Evolutionary conservation across 1,140 invertebrate species (phyloP).

Genomic region (Glossosoma conforme): DNA sequence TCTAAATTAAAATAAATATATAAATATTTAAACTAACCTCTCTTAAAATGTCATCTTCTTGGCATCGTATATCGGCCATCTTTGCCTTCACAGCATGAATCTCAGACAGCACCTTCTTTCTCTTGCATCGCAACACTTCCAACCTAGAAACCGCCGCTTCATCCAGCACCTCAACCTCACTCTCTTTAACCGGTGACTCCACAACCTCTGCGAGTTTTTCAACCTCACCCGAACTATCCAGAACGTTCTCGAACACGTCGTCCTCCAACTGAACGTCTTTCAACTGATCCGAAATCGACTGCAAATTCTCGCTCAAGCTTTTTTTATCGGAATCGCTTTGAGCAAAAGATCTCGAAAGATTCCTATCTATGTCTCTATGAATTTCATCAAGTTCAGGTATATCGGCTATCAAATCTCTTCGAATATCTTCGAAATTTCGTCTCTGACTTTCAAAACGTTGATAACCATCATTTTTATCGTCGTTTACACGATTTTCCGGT

Average conservation of each 20-base stretch:
- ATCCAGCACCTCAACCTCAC: background rate
- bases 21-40: conserved; percentile 55
- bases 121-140: conserved; percentile 53
- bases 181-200: conserved; percentile 3
- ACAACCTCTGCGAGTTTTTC: background rate
- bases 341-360: conserved; percentile 11
- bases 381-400: conserved; percentile 49
- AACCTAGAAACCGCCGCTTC: conserved; percentile 36
- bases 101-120: conserved; percentile 50
- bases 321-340: conserved; percentile 23
- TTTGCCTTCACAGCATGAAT: conserved; percentile 66
- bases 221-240: too few species aligned
- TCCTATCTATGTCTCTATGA: conserved; percentile 39
- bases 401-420: conserved; percentile 48
- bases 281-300: conserved; percentile 39
- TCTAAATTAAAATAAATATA: background rate
- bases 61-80: conserved; percentile 72
- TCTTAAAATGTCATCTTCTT: conserved; percentile 77
- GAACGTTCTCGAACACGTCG: conserved; percentile 13
- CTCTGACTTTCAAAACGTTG: conserved; percentile 12
- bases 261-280: conserved; percentile 38
- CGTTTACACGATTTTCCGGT: conserved; percentile 36
- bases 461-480: conserved; percentile 11
- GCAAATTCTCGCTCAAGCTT: conserved; percentile 39
- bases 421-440: conserved; percentile 46